phyloP scores from a whole-genome alignment of 2,113 vertebrate species.

The Apaloderma vittatum region DNA sequence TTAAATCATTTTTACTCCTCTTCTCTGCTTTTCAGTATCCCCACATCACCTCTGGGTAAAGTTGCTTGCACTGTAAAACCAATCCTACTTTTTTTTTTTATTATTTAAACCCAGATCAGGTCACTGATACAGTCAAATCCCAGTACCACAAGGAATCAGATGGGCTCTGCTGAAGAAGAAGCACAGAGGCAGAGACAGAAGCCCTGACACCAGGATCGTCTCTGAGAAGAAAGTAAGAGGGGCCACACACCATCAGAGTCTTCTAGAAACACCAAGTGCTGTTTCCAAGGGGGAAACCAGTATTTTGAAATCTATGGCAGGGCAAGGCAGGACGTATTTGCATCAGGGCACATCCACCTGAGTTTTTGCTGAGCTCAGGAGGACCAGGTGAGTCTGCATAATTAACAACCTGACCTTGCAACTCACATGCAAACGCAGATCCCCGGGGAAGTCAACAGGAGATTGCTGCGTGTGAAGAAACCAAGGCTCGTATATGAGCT shows the following conservation, averaged over 20 bases:
- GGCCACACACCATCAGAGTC: neutral
- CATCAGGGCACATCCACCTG: neutral
- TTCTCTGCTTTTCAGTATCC: neutral
- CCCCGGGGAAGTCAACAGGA: neutral
- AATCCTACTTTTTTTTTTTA: neutral
- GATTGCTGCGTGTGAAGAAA: neutral
- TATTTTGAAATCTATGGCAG: neutral
- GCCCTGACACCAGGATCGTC: neutral
- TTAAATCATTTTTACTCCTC: neutral
- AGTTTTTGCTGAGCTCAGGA: conserved; percentile 52
- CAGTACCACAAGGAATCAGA: neutral
- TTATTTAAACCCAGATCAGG: neutral
- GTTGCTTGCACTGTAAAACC: neutral
- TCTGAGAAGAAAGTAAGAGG: neutral
- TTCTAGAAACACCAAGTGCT: neutral
- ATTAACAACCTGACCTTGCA: neutral
- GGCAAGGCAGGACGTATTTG: neutral
- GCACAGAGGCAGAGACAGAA: neutral
- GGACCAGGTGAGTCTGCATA: conserved; percentile 31
- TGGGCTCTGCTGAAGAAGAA: neutral
- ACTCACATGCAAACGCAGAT: neutral
- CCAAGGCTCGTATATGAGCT: neutral
- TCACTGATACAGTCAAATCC: neutral
- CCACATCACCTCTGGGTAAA: neutral
- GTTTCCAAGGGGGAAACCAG: neutral